phyloP scores from a whole-genome alignment of 1,140 invertebrate genomes.

The Gyrodactylus bullatarudis region DNA sequence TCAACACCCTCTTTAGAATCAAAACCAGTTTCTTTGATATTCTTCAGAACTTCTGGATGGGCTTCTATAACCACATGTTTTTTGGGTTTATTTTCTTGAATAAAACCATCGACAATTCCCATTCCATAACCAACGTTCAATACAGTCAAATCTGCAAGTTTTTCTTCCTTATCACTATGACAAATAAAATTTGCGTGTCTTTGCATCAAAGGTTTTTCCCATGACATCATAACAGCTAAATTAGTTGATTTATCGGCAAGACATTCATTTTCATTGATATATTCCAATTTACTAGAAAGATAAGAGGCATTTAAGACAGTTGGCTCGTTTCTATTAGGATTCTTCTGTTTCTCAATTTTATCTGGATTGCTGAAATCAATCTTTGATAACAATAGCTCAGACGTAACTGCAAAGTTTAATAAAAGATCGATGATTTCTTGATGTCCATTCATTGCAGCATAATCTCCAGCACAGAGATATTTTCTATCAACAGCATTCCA shows the following conservation, averaged over 20 bases:
- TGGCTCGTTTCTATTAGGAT: background rate
- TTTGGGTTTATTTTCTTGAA: background rate
- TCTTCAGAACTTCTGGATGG: background rate
- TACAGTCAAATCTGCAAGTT: background rate
- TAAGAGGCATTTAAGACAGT: background rate
- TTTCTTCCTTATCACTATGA: background rate
- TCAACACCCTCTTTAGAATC: background rate
- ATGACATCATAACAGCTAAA: slow-evolving; percentile 6
- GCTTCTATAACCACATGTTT: slow-evolving; percentile 3
- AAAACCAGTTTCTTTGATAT: background rate
- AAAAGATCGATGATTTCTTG: slow-evolving; percentile 3
- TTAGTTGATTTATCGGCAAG: background rate
- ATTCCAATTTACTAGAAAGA: background rate
- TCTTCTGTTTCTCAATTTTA: background rate
- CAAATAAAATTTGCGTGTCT: slow-evolving; percentile 5
- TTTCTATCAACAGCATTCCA: slow-evolving; percentile 7
- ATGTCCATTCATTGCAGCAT: slow-evolving; percentile 4
- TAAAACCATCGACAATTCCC: slow-evolving; percentile 4
- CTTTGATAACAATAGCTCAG: background rate
- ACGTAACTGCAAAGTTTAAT: background rate
- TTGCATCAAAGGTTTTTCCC: slow-evolving; percentile 6
- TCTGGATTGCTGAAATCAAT: background rate
- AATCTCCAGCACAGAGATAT: slow-evolving; percentile 5
- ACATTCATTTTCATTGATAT: background rate
- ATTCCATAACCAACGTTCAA: slow-evolving; percentile 6